These are phyloP conservation scores for Penaeus japonicus DNA, from an alignment of 1,140 invertebrate genomes.

Conservation along the genomic window DNA sequence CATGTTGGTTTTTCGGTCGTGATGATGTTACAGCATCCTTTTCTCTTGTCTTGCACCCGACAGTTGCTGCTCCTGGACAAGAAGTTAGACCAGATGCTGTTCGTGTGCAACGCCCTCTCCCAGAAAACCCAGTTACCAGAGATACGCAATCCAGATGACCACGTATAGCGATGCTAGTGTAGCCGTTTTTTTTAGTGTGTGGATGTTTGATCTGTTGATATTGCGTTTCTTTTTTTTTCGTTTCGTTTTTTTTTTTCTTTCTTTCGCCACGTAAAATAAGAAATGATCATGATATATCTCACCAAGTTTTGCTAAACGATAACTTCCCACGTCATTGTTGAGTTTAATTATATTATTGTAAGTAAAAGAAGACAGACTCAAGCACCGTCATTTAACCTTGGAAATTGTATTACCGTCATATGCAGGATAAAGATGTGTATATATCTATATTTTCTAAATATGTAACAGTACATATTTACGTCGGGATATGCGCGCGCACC, in stretches of 20 bases:
- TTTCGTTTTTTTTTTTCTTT: too few species aligned
- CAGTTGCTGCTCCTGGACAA: conserved; percentile 76
- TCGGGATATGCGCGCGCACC: too few species aligned
- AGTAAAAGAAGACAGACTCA: too few species aligned
- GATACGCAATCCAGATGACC: conserved; percentile 37
- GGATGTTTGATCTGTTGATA: neutral
- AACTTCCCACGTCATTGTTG: too few species aligned
- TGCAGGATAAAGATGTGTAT: too few species aligned
- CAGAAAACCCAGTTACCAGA: conserved; percentile 61
- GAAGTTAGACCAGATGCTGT: conserved; percentile 75
- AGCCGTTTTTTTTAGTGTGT: neutral
- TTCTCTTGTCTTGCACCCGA: conserved; percentile 59
- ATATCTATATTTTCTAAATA: too few species aligned
- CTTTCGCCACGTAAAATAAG: too few species aligned
- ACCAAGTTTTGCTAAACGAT: neutral
- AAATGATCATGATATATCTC: neutral
- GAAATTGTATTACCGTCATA: too few species aligned
- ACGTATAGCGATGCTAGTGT: conserved; percentile 23
- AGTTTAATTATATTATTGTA: too few species aligned
- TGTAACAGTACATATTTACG: too few species aligned
- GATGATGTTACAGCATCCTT: neutral
- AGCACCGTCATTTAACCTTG: too few species aligned
- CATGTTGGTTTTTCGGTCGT: neutral
- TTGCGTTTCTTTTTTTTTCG: neutral
- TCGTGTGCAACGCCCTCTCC: conserved; percentile 72